Base-by-base conservation (phyloP, 2,888 invertebrate genomes). In the Habrosyne pyritoides region DNA sequence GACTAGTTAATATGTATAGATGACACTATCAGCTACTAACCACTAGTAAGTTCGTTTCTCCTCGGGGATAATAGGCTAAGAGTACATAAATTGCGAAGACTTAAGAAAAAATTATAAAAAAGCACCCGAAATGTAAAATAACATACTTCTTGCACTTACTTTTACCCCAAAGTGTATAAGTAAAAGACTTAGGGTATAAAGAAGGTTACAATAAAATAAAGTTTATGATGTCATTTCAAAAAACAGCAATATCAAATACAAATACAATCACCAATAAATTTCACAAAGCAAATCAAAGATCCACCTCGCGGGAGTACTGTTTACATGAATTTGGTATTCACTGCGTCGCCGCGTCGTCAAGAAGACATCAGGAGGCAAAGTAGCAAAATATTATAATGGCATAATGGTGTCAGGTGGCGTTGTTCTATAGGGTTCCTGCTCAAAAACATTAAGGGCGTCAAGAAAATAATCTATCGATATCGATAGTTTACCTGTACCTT, bases 331-430 rank as follows among this genome's bases (percentile, higher is more conserved):
- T 93, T 89, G 59, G 92, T 91, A 93, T 93, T 92, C 93, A 90
- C 87, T 86, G 87, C 89, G 83, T 87, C 89, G 86, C 87, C 85
- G 87, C 89, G 83, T 87, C 89, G 86, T 88, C 90, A 90, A 90
- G 87, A 89, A 87, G 84, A 86, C 89, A 91, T 89, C 92, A 91
- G 86, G 71, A 85, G 83, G 83, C 73, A 77, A 79, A 84, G 86
- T 81, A 85, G 84, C 89, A 83, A 91, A 90, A 92, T 91, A 93
- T 93, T 93, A 90, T 92, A 92, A 91, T 90, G 86, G 89, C 84
- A 79, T 89, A 89, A 92, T 89, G 90, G 89, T 86, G 86, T 89
- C 91, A 91, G 91, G 90, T 92, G 91, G 78, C 80, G 83, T 84
- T 86, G 83, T 86, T 84, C 77, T 78, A 71, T 69, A 73, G 79